Percentiles rank a stretch among this genome's conserved stretches.
phyloP scores from a whole-genome alignment of 2,113 vertebrate species.

The Atractosteus spatula region DNA sequence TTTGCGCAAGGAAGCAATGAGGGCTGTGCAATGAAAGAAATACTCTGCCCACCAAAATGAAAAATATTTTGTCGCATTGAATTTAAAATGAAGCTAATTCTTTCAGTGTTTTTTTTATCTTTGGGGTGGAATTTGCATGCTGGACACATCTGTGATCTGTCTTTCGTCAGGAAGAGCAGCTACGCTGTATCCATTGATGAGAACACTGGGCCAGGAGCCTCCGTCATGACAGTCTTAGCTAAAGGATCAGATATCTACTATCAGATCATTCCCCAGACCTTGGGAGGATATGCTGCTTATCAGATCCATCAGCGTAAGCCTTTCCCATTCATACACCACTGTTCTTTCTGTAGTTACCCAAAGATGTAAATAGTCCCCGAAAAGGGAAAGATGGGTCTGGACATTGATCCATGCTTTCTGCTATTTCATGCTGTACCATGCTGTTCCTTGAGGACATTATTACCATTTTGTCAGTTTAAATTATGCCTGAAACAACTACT shows the following conservation, averaged over 20 bases:
- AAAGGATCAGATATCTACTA: constrained; percentile 46
- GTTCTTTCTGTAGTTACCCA: no score
- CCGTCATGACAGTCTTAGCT: constrained; percentile 43
- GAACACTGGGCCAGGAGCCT: constrained; percentile 34
- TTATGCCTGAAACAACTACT: no score
- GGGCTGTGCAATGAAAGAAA: no score
- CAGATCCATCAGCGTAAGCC: constrained; percentile 11
- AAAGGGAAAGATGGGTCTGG: no score
- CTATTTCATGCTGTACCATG: no score
- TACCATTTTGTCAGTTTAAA: no score
- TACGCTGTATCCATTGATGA: background rate
- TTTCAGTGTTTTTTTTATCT: background rate
- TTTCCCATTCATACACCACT: background rate
- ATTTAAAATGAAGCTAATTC: background rate
- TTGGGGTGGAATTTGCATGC: no score
- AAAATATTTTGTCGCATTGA: background rate
- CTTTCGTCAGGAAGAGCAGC: constrained; percentile 18
- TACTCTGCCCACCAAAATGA: no score
- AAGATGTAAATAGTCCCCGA: no score
- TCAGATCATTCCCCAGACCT: constrained; percentile 27
- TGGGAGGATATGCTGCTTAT: background rate
- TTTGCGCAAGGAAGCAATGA: no score
- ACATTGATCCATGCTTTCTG: no score
- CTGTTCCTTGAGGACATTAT: no score
- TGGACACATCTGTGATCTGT: background rate